Conservation (phyloP, 2,113 vertebrate genomes). For the Plectropomus leopardus region DNA sequence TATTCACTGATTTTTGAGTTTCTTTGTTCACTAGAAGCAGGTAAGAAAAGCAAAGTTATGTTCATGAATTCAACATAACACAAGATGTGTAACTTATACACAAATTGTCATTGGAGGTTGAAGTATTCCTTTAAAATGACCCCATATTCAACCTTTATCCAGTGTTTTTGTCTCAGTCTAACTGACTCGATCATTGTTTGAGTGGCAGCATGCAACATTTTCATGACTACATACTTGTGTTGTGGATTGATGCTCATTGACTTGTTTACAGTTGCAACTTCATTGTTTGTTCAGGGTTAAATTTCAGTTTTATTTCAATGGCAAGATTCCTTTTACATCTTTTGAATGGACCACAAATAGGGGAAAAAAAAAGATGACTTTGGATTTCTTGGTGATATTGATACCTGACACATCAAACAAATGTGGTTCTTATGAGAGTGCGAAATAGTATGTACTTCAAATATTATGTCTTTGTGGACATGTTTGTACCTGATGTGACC, state of each 20-base stretch:
- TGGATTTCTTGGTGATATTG: no score
- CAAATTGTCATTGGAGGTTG: no score
- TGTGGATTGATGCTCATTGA: neutral
- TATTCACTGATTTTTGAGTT: no score
- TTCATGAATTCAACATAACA: no score
- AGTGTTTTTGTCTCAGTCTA: neutral
- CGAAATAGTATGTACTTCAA: neutral
- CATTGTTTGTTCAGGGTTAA: neutral
- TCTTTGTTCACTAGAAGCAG: no score
- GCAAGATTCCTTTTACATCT: no score
- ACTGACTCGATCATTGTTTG: neutral
- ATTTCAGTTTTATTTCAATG: neutral
- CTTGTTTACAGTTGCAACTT: neutral
- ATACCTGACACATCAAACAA: neutral
- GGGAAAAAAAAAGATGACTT: neutral
- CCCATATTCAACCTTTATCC: neutral
- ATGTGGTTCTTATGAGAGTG: neutral
- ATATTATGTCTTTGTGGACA: neutral
- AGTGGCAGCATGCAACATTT: neutral
- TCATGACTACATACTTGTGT: neutral
- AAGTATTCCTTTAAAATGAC: no score
- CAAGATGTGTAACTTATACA: no score
- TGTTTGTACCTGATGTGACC: neutral
- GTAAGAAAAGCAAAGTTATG: no score
- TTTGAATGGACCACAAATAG: neutral